Percentiles rank a stretch among this genome's conserved stretches.
These are phyloP conservation scores for Anorthoa munda DNA, from an alignment of 2,888 invertebrate species.

Conservation along the genomic window DNA sequence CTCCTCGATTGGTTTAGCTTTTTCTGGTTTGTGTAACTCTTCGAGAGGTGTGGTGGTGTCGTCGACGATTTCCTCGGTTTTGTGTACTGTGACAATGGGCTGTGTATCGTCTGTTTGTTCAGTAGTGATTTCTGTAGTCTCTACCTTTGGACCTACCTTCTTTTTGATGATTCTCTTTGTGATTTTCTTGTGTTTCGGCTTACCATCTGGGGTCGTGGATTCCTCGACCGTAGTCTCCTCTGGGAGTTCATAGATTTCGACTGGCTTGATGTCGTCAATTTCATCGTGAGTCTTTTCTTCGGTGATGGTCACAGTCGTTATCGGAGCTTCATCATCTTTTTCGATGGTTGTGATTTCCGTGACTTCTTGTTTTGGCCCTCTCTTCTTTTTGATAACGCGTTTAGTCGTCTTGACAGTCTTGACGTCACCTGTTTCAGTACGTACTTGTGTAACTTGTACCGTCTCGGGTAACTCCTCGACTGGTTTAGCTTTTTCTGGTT, in stretches of 20 bases:
- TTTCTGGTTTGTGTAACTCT: constrained; percentile 29
- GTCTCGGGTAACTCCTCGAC: constrained; percentile 8
- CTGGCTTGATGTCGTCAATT: neutral
- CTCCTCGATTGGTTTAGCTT: neutral
- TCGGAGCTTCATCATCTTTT: constrained; percentile 54
- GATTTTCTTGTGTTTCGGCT: constrained; percentile 47
- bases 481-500: neutral
- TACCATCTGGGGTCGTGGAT: constrained; percentile 41
- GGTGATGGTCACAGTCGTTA: constrained; percentile 71
- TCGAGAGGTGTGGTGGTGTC: constrained; percentile 64
- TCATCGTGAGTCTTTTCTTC: constrained; percentile 53
- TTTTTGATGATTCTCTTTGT: constrained; percentile 67
- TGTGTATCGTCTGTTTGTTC: constrained; percentile 51
- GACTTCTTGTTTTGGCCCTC: constrained; percentile 53
- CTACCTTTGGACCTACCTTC: constrained; percentile 70
- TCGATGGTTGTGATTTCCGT: constrained; percentile 59
- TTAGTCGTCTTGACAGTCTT: constrained; percentile 71
- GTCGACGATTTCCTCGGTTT: constrained; percentile 72
- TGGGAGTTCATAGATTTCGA: constrained; percentile 43
- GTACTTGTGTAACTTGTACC: constrained; percentile 46
- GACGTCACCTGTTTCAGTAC: constrained; percentile 64
- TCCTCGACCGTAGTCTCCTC: constrained; percentile 40
- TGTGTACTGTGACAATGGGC: constrained; percentile 69
- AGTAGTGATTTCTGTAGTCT: constrained; percentile 41
- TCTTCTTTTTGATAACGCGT: constrained; percentile 49